These are phyloP conservation scores for Clarias fuscus DNA, from an alignment of 2,797 vertebrate species.

Conservation along the genomic window DNA sequence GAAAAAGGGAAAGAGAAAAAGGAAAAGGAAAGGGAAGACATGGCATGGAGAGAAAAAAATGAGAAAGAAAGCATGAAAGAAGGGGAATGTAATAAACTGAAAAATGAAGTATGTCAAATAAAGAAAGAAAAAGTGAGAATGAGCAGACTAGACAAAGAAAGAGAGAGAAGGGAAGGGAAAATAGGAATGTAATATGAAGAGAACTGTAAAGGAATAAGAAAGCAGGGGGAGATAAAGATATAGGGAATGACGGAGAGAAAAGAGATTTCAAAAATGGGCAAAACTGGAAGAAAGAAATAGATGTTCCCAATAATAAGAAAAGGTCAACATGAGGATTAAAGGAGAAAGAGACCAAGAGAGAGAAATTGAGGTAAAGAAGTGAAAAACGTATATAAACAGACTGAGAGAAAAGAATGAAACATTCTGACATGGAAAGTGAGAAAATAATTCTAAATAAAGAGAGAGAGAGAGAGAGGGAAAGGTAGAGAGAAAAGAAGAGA, in stretches of 20 bases:
- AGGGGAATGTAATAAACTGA: not conserved
- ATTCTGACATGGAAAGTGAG: too few species aligned
- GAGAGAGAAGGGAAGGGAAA: not conserved
- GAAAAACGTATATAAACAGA: not conserved
- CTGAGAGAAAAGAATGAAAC: not conserved
- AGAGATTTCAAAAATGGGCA: not conserved
- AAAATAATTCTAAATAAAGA: not conserved
- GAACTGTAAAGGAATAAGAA: not conserved
- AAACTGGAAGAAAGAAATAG: not conserved
- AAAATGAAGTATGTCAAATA: not conserved
- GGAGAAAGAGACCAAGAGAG: not conserved
- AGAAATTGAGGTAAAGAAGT: not conserved
- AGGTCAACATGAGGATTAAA: too few species aligned
- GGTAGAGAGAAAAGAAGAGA: not conserved
- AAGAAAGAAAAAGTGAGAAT: not conserved
- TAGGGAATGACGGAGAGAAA: not conserved
- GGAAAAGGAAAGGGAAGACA: not conserved
- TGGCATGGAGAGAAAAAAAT: not conserved
- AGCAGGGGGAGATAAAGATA: not conserved
- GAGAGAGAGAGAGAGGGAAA: too few species aligned
- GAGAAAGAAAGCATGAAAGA: not conserved
- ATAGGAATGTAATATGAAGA: not conserved
- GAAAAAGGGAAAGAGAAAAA: not conserved
- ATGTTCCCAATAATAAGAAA: too few species aligned
- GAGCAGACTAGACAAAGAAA: not conserved